Evolutionary conservation across 1,140 invertebrate species (phyloP).

Genomic region (Hylyphantes graminicola): DNA sequence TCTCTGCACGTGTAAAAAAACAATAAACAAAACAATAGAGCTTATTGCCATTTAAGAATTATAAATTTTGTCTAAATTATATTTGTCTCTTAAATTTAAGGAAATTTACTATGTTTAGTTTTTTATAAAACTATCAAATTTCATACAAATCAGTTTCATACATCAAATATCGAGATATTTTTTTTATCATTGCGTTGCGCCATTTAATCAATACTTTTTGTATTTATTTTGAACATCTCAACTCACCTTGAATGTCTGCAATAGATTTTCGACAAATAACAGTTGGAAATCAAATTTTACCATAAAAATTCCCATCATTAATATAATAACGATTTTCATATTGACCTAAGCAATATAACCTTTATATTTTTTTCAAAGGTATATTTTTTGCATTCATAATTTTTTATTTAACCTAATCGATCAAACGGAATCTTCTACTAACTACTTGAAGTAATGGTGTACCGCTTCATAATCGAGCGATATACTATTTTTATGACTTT

Average conservation of each 20-base stretch:
- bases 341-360: not conserved
- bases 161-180: no score
- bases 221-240: not conserved
- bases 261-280: constrained; percentile 33
- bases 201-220: no score
- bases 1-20: no score
- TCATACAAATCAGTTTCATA: no score
- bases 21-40: no score
- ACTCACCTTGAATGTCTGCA: constrained; percentile 19
- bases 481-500: constrained; percentile 44
- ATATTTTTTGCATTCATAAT: not conserved
- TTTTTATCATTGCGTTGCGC: no score
- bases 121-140: no score
- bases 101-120: no score
- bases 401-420: not conserved
- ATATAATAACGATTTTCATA: no score
- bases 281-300: constrained; percentile 8
- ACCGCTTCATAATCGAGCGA: constrained; percentile 5
- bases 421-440: not conserved
- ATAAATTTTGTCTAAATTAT: no score
- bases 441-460: constrained; percentile 19
- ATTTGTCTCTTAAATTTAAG: no score
- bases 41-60: no score
- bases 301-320: not conserved
- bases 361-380: not conserved